phyloP scores from a whole-genome alignment of 2,113 vertebrate species.

The Mesocricetus auratus region DNA sequence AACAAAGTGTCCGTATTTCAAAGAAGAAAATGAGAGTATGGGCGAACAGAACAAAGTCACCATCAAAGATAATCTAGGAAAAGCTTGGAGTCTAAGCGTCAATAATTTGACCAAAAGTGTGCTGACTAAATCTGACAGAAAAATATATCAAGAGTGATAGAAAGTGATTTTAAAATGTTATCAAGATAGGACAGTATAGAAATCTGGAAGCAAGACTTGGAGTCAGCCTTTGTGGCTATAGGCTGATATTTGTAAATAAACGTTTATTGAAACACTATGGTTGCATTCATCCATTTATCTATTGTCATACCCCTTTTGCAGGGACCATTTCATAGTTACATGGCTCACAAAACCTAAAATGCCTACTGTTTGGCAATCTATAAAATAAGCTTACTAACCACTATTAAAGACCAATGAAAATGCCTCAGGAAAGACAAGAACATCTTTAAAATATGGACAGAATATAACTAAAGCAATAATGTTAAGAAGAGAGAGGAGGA shows the following conservation, averaged over 20 bases:
- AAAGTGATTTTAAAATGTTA: neutral
- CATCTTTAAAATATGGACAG: conserved; percentile 13
- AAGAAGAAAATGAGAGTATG: neutral
- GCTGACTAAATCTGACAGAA: neutral
- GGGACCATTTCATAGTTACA: neutral
- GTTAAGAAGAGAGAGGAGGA: neutral
- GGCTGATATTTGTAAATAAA: conserved; percentile 49
- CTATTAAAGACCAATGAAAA: neutral
- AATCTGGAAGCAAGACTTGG: neutral
- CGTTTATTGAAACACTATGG: conserved; percentile 26
- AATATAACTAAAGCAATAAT: neutral
- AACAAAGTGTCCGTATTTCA: neutral
- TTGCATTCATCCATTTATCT: neutral
- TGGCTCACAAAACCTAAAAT: conserved; percentile 3
- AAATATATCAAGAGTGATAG: neutral
- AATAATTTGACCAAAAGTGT: neutral
- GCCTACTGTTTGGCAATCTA: neutral
- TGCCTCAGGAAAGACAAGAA: conserved; percentile 9
- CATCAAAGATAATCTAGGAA: neutral
- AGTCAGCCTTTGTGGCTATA: neutral
- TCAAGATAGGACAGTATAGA: neutral
- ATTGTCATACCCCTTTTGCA: neutral
- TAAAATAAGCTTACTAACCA: conserved; percentile 32
- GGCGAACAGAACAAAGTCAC: neutral
- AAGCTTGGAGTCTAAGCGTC: neutral